Base-by-base conservation (phyloP, 2,888 invertebrate species). In the Pinctada fucata region DNA sequence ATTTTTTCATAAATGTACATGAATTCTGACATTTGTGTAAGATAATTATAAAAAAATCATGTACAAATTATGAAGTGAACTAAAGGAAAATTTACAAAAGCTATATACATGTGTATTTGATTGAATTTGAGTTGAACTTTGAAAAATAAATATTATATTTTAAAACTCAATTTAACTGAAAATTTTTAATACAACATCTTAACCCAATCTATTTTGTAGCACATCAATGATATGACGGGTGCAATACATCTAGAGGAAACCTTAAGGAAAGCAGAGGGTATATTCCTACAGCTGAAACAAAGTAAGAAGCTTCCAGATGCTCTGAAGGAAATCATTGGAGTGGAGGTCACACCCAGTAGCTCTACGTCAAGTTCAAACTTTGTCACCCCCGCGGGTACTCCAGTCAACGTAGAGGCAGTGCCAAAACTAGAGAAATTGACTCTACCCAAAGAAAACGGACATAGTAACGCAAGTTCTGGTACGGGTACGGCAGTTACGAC, bases 181-280 rank as follows among this genome's bases (percentile, higher is more conserved):
- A 31, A 31, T 31, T 31, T 31, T 31, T 31, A 31, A 31, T 58
- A 58, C 58, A 58, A 58, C 6, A 10, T 58, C 13, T 58, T 58
- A 58, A 58, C 6, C 58, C 58, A 58, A 58, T 58, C 31, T 67
- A 66, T 66, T 58, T 82, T 85, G 6, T 89, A 97, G 97, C 98
- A 99, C 91, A 96, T 99, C 82, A 99, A 99, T 93, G 99, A 99
- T 91, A 93, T 99, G 83, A 96, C 97, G 10, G 95, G 96, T 92
- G 95, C 96, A 83, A 95, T 99, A 72, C 96, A 98, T 90, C 94
- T 99, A 6, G 95, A 96, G 80, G 94, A 95, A 84, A 96, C 96
- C 72, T 93, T 99, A 48, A 95, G 95, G 87, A 95, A 95, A 80
- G 98, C 99, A 0, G 99, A 99, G 93, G 97, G 96, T 6, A 97